Evolutionary conservation across 2,888 invertebrate species (phyloP).

Genomic region (Erebia palarica): DNA sequence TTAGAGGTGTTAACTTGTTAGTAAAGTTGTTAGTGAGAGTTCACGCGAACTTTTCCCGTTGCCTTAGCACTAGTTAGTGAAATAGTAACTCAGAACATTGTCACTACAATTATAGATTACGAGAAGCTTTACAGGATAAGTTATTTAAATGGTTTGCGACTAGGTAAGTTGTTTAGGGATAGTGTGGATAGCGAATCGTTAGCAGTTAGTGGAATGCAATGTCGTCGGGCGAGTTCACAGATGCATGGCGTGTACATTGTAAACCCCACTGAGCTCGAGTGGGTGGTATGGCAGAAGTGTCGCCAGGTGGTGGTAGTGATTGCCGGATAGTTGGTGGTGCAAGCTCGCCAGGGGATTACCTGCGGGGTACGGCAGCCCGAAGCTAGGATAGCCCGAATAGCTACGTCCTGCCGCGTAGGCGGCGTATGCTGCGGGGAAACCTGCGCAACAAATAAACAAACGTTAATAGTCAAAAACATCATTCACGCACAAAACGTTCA

Average conservation of each 20-base stretch:
- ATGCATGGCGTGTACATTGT: slow-evolving; percentile 90
- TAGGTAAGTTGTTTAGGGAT: slow-evolving; percentile 61
- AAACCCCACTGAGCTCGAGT: slow-evolving; percentile 85
- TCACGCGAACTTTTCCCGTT: slow-evolving; percentile 73
- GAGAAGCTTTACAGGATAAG: slow-evolving; percentile 66
- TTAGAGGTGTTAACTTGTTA: slow-evolving; percentile 78
- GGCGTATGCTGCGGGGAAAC: slow-evolving; percentile 97
- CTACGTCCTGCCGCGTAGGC: slow-evolving; percentile 98
- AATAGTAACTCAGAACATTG: slow-evolving; percentile 70
- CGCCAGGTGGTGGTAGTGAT: slow-evolving; percentile 84
- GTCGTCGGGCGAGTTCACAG: slow-evolving; percentile 85
- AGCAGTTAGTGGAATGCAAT: slow-evolving; percentile 80
- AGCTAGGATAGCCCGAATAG: slow-evolving; percentile 98
- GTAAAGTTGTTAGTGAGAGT: slow-evolving; percentile 76
- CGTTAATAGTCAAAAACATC: slow-evolving; percentile 44
- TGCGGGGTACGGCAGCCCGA: slow-evolving; percentile 98
- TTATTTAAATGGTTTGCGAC: slow-evolving; percentile 61
- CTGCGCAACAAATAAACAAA: slow-evolving; percentile 82
- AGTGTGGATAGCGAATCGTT: slow-evolving; percentile 61
- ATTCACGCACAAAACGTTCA: slow-evolving; percentile 47
- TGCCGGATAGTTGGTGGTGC: slow-evolving; percentile 86
- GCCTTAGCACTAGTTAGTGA: slow-evolving; percentile 68
- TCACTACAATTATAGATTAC: slow-evolving; percentile 66
- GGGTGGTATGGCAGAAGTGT: slow-evolving; percentile 86
- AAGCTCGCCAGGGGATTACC: slow-evolving; percentile 94